Conservation (phyloP, 2,797 vertebrate species). For the Carapus acus region DNA sequence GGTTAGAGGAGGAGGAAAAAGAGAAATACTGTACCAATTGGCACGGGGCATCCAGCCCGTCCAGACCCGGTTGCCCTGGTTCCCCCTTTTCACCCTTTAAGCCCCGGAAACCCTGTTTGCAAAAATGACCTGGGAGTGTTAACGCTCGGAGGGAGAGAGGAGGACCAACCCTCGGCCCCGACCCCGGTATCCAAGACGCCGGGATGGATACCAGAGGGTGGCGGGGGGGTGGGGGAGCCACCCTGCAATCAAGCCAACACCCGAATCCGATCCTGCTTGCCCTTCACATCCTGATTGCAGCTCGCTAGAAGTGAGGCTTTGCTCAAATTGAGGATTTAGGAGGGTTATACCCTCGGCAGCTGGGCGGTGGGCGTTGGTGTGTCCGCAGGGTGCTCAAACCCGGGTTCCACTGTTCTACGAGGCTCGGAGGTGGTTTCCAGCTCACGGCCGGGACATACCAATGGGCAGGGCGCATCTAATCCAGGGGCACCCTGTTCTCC, state of each 20-base stretch:
- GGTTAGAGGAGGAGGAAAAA: constrained; percentile 83
- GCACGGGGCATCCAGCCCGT: constrained; percentile 99
- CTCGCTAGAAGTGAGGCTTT: constrained; percentile 1
- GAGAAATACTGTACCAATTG: constrained; percentile 99
- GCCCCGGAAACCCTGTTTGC: constrained; percentile 99
- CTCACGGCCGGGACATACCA: constrained; percentile 88
- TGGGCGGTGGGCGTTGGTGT: constrained; percentile 44
- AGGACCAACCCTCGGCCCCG: constrained; percentile 59
- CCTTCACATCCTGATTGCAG: neutral
- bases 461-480: constrained; percentile 99
- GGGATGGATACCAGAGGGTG: constrained; percentile 33
- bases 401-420: constrained; percentile 55
- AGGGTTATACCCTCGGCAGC: neutral
- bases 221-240: constrained; percentile 68
- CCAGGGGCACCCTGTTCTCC: constrained; percentile 99
- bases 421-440: constrained; percentile 67
- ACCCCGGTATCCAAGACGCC: constrained; percentile 47
- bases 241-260: constrained; percentile 53
- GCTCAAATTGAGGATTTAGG: neutral
- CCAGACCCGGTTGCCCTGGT: constrained; percentile 99
- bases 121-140: constrained; percentile 98
- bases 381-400: constrained; percentile 73
- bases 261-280: constrained; percentile 25
- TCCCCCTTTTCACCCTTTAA: constrained; percentile 99
- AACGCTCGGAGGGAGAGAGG: constrained; percentile 87